Evolutionary conservation across 1,140 invertebrate genomes (phyloP), one percentile per base, ranked within the genome.

Genomic region (Drosophila miranda): DNA sequence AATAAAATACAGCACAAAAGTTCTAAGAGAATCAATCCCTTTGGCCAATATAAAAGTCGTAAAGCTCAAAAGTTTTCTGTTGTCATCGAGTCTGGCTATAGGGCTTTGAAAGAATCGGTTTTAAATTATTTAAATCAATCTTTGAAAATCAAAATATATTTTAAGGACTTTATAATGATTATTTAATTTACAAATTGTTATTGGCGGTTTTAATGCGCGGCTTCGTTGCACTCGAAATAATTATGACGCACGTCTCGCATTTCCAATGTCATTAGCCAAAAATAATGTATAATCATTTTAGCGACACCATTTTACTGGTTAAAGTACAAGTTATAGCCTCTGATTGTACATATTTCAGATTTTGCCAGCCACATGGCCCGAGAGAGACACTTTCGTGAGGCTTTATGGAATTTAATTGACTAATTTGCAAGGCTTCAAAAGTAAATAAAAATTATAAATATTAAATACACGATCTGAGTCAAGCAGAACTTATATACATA

Each of bases 381-480:
- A 34, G 56, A 43, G 52, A 46, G 16, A 16, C 49, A 56, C 58
- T 72, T 55, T 43, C 23, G 68, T n/a, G 75, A 68, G 63, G 50
- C 56, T 56, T 78, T 82, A 78, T 74, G 60, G 55, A 60, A 69
- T 80, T 68, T 67, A 86, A 87, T 70, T 67, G 68, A 51, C 61
- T 53, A 83, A 79, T 84, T 75, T 84, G 54, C 43, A 19, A 23
- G 42, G 38, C 54, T 66, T 48, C 51, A 43, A 45, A 45, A 64
- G 67, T 57, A 54, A 68, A 69, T 74, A 43, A 49, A 19, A 45
- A n/a, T 26, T 54, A 68, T 49, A 50, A 80, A 34, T 63, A 48
- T 53, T 38, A 26, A 69, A 55, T 80, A 76, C 76, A 86, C 34
- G 77, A 30, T n/a, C 56, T 73, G 59, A 86, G 48, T 76, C 72